Base-by-base conservation (phyloP, 2,113 vertebrate genomes). In the rat (Rattus norvegicus) region DNA sequence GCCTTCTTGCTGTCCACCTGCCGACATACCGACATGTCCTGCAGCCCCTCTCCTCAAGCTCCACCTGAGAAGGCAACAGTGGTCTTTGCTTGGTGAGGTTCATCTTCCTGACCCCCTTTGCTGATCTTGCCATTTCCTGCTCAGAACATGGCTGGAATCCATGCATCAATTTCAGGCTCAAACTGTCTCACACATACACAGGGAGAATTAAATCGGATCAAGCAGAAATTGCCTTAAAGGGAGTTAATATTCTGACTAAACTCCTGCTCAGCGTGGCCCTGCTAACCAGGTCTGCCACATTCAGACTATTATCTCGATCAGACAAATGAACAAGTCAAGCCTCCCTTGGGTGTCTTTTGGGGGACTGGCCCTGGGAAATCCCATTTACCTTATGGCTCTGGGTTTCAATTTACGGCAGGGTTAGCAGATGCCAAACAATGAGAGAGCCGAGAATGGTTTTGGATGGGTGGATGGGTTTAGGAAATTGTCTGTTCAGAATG, bases 161-260 rank as follows among this genome's bases (percentile, higher is more conserved):
- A 43, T 9, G 13, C 90, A 56, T 95, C 92, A 30, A 4, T 96
- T 96, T 95, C 97, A 83, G 95, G 92, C 95, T 95, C 88, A 92
- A 98, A 97, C 95, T 63, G 77, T 90, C 96, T 97, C 97, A 97
- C 95, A 89, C 88, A 70, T 30, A 95, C 33, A 20, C 33, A 30
- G 83, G 92, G 89, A 59, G 93, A 95, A 96, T 94, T 52, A 93
- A 75, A 94, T 95, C 91, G 88, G 83, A 96, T 90, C 56, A 67
- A 80, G 88, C 73, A 90, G 81, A 91, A 91, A 96, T 47, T 77
- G 61, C 95, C 94, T 94, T 91, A 83, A 83, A 95, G 81, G 76
- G 61, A 97, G 94, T 97, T 98, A 97, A 75, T 95, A 95, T 92
- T 96, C 88, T 84, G 92, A 95, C 92, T 67, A 83, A 90, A 88